phyloP scores from a whole-genome alignment of 1,140 invertebrate species.

The Homarus americanus region DNA sequence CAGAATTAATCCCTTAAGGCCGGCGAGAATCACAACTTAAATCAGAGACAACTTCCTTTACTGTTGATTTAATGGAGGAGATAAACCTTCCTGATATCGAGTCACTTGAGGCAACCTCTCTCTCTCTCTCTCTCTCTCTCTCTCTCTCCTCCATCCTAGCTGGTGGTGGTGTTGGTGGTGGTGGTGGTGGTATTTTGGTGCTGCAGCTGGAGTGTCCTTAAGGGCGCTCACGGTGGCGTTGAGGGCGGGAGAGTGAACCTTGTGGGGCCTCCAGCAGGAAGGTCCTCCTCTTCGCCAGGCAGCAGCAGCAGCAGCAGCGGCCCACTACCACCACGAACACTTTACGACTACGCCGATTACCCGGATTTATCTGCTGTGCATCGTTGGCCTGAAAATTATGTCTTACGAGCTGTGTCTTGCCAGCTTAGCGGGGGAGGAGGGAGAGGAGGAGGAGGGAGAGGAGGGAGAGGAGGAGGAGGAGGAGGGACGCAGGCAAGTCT shows the following conservation, averaged over 20 bases:
- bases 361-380: conserved; percentile 22
- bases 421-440: background rate
- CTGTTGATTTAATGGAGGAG: conserved; percentile 21
- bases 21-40: background rate
- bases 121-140: background rate
- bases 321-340: background rate
- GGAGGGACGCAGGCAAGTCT: too few relatives aligned
- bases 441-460: background rate
- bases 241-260: background rate
- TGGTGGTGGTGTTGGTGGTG: too few relatives aligned
- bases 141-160: too few relatives aligned
- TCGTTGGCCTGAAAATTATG: conserved; percentile 19
- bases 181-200: background rate
- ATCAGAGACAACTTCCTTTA: conserved; percentile 7
- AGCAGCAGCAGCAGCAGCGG: too few relatives aligned
- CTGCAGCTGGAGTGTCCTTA: background rate
- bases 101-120: background rate
- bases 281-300: background rate
- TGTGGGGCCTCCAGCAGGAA: background rate
- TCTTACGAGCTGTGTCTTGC: conserved; percentile 10
- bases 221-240: background rate
- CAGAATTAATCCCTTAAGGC: background rate
- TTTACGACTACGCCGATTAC: conserved; percentile 2
- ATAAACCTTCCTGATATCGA: background rate
- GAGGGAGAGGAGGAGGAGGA: background rate